These are phyloP conservation scores for Zaprionus kolodkinae DNA, from an alignment of 1,140 invertebrate species.

Conservation along the genomic window DNA sequence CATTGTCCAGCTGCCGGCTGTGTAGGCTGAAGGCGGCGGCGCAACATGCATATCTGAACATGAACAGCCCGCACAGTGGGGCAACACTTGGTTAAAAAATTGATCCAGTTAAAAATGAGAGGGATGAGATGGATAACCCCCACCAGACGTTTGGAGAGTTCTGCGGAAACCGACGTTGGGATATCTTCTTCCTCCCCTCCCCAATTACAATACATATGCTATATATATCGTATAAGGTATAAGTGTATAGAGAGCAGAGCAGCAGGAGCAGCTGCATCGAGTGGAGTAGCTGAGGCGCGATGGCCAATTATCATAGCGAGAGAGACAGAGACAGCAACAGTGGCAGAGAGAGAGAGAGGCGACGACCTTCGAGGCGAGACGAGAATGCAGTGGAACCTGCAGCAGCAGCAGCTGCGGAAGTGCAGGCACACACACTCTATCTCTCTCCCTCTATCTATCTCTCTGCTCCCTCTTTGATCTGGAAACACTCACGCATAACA, in stretches of 20 bases:
- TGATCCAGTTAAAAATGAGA: constrained; percentile 57
- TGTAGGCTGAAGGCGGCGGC: constrained; percentile 79
- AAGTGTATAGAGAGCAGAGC: constrained; percentile 32
- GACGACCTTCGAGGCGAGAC: constrained; percentile 59
- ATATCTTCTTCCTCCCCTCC: constrained; percentile 8
- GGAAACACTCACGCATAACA: constrained; percentile 26
- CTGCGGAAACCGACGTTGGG: constrained; percentile 75
- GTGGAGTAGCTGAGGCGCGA: constrained; percentile 20
- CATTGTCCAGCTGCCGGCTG: constrained; percentile 86
- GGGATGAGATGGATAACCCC: constrained; percentile 56
- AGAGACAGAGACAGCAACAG: background rate
- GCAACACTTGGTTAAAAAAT: constrained; percentile 53
- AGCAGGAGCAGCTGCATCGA: constrained; percentile 27
- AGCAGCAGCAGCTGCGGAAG: constrained; percentile 64
- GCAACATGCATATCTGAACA: constrained; percentile 21
- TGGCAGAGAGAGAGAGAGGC: constrained; percentile 4
- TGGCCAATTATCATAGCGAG: constrained; percentile 54
- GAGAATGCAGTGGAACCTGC: constrained; percentile 57
- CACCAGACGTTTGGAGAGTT: constrained; percentile 77
- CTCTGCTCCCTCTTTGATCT: constrained; percentile 41
- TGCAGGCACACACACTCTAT: constrained; percentile 25
- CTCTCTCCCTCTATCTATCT: constrained; percentile 4
- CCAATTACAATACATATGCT: constrained; percentile 36
- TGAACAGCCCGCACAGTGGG: constrained; percentile 71
- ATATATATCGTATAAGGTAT: constrained; percentile 41